Evolutionary conservation across 2,113 vertebrate genomes (phyloP).

Genomic region (Leucoraja erinaceus): DNA sequence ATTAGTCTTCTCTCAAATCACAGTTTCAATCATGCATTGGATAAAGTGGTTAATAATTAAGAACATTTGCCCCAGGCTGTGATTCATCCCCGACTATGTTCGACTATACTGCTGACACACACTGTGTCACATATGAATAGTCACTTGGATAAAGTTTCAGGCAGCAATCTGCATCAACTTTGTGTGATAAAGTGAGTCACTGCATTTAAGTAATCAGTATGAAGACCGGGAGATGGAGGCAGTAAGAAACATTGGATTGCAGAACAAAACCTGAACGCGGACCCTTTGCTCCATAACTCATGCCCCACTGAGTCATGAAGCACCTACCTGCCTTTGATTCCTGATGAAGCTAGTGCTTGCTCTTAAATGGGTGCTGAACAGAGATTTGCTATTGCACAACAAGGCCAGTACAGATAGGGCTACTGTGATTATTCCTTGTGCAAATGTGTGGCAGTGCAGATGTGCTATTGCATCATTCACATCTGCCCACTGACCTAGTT

Average conservation of each 20-base stretch:
- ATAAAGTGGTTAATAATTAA: not conserved
- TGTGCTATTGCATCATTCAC: no score
- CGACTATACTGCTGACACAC: not conserved
- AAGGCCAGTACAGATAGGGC: no score
- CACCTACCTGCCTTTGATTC: no score
- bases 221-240: not conserved
- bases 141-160: not conserved
- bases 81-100: not conserved
- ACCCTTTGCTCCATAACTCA: no score
- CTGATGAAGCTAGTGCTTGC: no score
- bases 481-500: no score
- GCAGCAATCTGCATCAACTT: not conserved
- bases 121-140: not conserved
- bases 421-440: no score
- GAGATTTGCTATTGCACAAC: no score
- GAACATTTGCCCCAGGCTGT: not conserved
- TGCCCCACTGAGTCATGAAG: no score
- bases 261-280: not conserved
- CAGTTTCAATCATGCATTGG: not conserved
- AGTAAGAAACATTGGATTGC: no score
- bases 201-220: not conserved
- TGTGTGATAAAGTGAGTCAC: not conserved
- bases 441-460: no score
- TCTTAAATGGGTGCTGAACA: no score
- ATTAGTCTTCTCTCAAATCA: not conserved